Base-by-base conservation (phyloP, 2,888 invertebrate genomes). In the Eupeodes luniger region DNA sequence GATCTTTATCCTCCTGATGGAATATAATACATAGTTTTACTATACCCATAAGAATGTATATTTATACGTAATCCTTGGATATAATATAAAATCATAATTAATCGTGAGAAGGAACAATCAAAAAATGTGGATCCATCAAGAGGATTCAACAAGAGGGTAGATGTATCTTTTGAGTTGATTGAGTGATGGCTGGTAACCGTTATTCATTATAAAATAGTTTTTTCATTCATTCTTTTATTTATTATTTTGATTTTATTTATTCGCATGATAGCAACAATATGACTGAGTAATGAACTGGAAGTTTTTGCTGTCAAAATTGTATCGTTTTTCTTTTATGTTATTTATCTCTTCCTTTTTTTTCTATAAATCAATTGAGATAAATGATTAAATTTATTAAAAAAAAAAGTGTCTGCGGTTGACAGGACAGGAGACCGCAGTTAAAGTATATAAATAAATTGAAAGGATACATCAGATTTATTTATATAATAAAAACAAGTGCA, bases 231-330 rank as follows among this genome's bases (percentile, higher is more conserved):
- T 76, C 19, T 59, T n/a, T n/a, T 59, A n/a, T 10, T 49, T 70
- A 36, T 72, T 59, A 72, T 85, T 81, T 67, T 51, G 64, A 81
- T 74, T 78, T 79, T 75, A 82, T 76, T 82, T 59, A 78, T 81
- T 67, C 61, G 6, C 40, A 78, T 64, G 62, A 40, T 40, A 66
- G 14, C 70, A 57, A 10, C 80, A 27, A 3, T 27, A 76, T 79
- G 69, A 82, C 34, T 75, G 75, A 64, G 79, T 82, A 79, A 76
- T 82, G 82, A 76, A 64, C 44, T 70, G 70, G 75, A 86, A 81
- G 34, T 40, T 57, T 44, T 57, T 51, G 57, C 69, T 79, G 78
- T 81, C 81, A 74, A 85, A 78, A 67, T 74, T 74, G 78, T 72
- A 74, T 74, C 61, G 81, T 61, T 74, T 74, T 16, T 27, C 27